Conservation (phyloP, 2,888 invertebrate genomes). For the Seira sanloemensis region DNA sequence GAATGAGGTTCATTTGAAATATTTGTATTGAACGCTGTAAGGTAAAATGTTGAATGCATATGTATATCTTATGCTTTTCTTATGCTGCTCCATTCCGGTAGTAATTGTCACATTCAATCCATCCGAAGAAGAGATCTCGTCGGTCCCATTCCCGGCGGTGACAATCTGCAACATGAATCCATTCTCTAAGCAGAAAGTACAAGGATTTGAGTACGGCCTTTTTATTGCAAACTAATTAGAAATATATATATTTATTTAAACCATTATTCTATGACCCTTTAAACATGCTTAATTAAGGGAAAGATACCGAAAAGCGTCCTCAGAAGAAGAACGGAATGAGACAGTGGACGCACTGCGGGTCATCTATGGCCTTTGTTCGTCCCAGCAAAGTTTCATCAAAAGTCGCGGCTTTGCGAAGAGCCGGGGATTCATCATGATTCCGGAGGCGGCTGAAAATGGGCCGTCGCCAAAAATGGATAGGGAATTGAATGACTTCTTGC, state of each 20-base stretch:
- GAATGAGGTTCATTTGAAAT: too few species aligned
- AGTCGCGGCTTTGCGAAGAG: constrained; percentile 43
- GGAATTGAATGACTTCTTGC: constrained; percentile 30
- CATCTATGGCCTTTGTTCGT: constrained; percentile 57
- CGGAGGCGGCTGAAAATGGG: background rate
- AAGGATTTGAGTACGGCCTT: background rate
- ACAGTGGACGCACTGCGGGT: constrained; percentile 45
- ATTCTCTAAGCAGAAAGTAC: background rate
- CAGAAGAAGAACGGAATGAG: background rate
- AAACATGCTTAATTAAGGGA: background rate
- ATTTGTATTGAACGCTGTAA: too few species aligned
- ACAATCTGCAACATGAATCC: background rate
- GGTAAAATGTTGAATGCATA: too few species aligned
- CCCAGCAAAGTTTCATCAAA: constrained; percentile 61
- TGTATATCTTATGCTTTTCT: too few species aligned
- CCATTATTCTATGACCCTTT: background rate
- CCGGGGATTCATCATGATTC: constrained; percentile 45
- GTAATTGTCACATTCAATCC: background rate
- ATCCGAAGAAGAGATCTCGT: background rate
- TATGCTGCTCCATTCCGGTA: too few species aligned
- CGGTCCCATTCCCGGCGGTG: background rate
- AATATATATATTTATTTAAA: background rate
- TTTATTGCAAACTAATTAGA: background rate
- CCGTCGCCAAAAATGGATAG: background rate
- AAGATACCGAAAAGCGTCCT: constrained; percentile 10